These are phyloP conservation scores for Potamarius usumacintae DNA, from an alignment of 2,113 vertebrate species.

Conservation along the genomic window DNA sequence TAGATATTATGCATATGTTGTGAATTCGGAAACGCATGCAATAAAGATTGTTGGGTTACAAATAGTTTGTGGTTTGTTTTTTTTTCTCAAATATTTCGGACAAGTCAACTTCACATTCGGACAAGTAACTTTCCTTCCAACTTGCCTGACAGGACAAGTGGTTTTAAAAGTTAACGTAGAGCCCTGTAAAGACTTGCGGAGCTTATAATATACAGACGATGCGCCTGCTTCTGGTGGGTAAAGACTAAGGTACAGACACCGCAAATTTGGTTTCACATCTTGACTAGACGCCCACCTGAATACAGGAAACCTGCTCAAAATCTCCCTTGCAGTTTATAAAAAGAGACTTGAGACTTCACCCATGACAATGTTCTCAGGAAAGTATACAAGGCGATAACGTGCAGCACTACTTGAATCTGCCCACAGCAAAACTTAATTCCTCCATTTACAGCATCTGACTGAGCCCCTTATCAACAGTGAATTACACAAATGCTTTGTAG, in stretches of 20 bases:
- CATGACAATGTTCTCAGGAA: not conserved
- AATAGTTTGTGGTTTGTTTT: too few species aligned
- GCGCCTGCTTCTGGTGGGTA: not conserved
- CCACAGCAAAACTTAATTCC: not conserved
- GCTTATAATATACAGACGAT: not conserved
- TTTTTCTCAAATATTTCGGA: too few species aligned
- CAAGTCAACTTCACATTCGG: too few species aligned
- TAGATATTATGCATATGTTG: too few species aligned
- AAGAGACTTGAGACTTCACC: not conserved
- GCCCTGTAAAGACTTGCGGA: not conserved
- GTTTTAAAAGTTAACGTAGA: too few species aligned
- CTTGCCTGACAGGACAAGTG: too few species aligned
- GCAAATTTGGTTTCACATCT: not conserved
- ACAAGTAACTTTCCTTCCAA: too few species aligned
- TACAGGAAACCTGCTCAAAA: slow-evolving; percentile 21
- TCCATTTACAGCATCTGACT: not conserved
- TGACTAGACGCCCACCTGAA: not conserved
- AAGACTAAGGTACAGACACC: not conserved
- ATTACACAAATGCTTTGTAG: not conserved
- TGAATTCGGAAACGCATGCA: too few species aligned
- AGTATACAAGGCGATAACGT: not conserved
- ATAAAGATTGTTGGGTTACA: too few species aligned
- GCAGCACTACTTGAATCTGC: not conserved
- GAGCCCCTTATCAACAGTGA: too few species aligned
- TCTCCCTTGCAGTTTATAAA: not conserved